Evolutionary conservation across 2,888 invertebrate genomes (phyloP).

Genomic region (Lycaena phlaeas): DNA sequence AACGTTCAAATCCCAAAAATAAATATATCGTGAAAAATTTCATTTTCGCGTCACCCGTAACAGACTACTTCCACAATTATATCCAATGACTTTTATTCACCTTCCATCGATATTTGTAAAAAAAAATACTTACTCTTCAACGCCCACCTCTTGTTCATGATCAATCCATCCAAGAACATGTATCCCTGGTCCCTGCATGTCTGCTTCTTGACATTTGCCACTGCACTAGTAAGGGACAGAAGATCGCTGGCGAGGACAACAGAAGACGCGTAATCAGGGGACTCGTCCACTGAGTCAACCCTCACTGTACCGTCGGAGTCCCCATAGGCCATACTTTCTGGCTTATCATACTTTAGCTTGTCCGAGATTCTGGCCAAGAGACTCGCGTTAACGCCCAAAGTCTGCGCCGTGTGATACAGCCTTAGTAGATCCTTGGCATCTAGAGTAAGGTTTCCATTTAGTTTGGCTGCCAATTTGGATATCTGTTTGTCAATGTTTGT

Average conservation of each 20-base stretch:
- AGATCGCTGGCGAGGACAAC: slow-evolving; percentile 63
- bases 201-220: slow-evolving; percentile 55
- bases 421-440: slow-evolving; percentile 32
- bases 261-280: slow-evolving; percentile 63
- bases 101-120: no score
- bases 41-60: no score
- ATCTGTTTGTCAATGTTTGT: slow-evolving; percentile 37
- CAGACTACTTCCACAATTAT: no score
- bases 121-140: slow-evolving; percentile 63
- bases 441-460: slow-evolving; percentile 38
- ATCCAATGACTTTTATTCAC: no score
- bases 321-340: slow-evolving; percentile 29
- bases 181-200: slow-evolving; percentile 65
- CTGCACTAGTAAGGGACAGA: slow-evolving; percentile 57
- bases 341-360: slow-evolving; percentile 27
- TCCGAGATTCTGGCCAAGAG: slow-evolving; percentile 37
- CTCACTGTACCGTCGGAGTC: slow-evolving; percentile 27
- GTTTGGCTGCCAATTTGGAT: slow-evolving; percentile 29
- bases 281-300: slow-evolving; percentile 45
- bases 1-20: no score
- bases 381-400: slow-evolving; percentile 37
- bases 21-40: no score
- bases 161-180: slow-evolving; percentile 58
- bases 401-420: slow-evolving; percentile 38
- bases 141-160: slow-evolving; percentile 70